phyloP scores from a whole-genome alignment of 2,797 vertebrate genomes.

The Tenualosa thibaudeaui region DNA sequence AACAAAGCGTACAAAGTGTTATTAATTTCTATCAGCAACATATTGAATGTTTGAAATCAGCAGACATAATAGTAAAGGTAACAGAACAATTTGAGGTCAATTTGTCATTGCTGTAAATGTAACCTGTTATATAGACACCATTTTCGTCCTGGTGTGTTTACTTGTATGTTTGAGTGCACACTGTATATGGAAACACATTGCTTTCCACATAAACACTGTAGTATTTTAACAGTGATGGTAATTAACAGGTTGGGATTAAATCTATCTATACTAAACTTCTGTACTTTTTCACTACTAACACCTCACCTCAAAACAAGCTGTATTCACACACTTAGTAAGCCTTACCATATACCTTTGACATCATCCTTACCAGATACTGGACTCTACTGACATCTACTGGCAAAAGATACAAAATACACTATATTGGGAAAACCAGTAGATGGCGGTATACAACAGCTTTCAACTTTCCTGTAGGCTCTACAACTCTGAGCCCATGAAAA shows the following conservation, averaged over 20 bases:
- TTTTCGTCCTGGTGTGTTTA: too few relatives aligned
- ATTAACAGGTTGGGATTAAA: too few relatives aligned
- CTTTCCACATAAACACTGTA: too few relatives aligned
- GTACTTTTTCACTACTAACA: not conserved
- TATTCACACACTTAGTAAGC: not conserved
- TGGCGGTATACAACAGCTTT: not conserved
- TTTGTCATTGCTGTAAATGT: too few relatives aligned
- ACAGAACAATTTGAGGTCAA: too few relatives aligned
- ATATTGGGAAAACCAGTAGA: slow-evolving; percentile 6
- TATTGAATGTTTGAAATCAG: too few relatives aligned
- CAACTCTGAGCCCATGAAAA: not conserved
- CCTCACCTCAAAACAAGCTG: not conserved
- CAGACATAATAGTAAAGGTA: too few relatives aligned
- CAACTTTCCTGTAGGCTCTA: not conserved
- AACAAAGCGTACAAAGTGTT: not conserved
- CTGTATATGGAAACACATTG: too few relatives aligned
- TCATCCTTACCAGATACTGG: not conserved
- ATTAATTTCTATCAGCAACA: too few relatives aligned
- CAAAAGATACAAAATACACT: not conserved
- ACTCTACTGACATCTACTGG: slow-evolving; percentile 22
- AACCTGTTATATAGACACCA: too few relatives aligned
- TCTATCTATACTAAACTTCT: not conserved
- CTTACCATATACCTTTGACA: not conserved
- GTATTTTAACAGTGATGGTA: too few relatives aligned
- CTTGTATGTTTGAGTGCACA: too few relatives aligned